Evolutionary conservation across 2,113 vertebrate genomes (phyloP).

Genomic region (Paradisaea rubra): DNA sequence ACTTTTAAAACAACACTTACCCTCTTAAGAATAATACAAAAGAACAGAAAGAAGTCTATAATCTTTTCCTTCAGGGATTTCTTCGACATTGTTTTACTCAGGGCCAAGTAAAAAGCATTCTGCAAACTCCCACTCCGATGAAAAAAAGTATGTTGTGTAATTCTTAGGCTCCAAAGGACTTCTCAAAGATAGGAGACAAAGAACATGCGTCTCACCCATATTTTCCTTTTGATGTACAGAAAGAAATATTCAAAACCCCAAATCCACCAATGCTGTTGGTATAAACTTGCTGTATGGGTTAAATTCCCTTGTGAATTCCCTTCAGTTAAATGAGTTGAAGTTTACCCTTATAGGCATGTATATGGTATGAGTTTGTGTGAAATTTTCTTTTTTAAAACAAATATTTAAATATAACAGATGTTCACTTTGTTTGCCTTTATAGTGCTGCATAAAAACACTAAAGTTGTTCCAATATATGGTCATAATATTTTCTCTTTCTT

Average conservation of each 20-base stretch:
- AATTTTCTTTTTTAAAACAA: neutral
- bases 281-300: neutral
- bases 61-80: neutral
- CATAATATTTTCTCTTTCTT: neutral
- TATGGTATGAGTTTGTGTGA: neutral
- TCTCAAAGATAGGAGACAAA: neutral
- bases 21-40: neutral
- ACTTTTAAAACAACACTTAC: neutral
- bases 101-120: neutral
- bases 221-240: neutral
- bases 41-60: neutral
- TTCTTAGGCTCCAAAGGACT: neutral
- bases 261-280: neutral
- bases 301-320: neutral
- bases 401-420: neutral
- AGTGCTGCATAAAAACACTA: neutral
- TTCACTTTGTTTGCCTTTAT: neutral
- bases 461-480: neutral
- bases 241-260: neutral
- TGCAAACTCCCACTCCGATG: too few relatives aligned
- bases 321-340: neutral
- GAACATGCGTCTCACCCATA: neutral
- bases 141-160: neutral
- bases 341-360: neutral
- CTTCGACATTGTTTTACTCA: neutral